phyloP scores from a whole-genome alignment of 2,113 vertebrate genomes.

The Epinephelus fuscoguttatus region DNA sequence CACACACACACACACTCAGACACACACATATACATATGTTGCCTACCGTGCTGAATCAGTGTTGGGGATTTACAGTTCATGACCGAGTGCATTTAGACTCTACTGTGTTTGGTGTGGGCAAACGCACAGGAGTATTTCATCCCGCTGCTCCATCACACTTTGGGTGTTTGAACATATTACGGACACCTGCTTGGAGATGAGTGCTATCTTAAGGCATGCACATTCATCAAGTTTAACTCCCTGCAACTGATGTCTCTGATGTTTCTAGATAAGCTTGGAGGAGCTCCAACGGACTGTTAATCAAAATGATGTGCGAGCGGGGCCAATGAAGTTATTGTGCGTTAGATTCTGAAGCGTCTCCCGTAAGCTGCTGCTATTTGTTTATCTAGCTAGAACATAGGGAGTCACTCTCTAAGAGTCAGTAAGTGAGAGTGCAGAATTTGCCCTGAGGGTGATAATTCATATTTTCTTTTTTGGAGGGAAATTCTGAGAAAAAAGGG shows the following conservation, averaged over 20 bases:
- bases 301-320: slow-evolving; percentile 66
- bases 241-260: slow-evolving; percentile 72
- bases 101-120: slow-evolving; percentile 63
- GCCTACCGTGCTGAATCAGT: slow-evolving; percentile 64
- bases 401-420: slow-evolving; percentile 58
- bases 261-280: slow-evolving; percentile 76
- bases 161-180: slow-evolving; percentile 59
- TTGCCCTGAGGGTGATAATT: slow-evolving; percentile 67
- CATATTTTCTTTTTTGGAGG: slow-evolving; percentile 55
- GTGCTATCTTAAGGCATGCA: slow-evolving; percentile 59
- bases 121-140: slow-evolving; percentile 48
- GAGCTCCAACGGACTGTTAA: slow-evolving; percentile 74
- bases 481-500: slow-evolving; percentile 45
- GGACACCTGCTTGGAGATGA: slow-evolving; percentile 65
- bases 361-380: slow-evolving; percentile 51
- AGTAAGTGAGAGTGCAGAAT: slow-evolving; percentile 61
- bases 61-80: slow-evolving; percentile 59
- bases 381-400: slow-evolving; percentile 67
- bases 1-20: slow-evolving; percentile 26
- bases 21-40: slow-evolving; percentile 22
- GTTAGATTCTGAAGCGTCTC: slow-evolving; percentile 63
- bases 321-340: slow-evolving; percentile 64
- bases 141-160: slow-evolving; percentile 62
- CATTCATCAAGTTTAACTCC: slow-evolving; percentile 77
- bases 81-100: slow-evolving; percentile 55